Evolutionary conservation across 1,140 invertebrate genomes (phyloP), one percentile per base, ranked within the genome.

Genomic region (Theocolax elegans): DNA sequence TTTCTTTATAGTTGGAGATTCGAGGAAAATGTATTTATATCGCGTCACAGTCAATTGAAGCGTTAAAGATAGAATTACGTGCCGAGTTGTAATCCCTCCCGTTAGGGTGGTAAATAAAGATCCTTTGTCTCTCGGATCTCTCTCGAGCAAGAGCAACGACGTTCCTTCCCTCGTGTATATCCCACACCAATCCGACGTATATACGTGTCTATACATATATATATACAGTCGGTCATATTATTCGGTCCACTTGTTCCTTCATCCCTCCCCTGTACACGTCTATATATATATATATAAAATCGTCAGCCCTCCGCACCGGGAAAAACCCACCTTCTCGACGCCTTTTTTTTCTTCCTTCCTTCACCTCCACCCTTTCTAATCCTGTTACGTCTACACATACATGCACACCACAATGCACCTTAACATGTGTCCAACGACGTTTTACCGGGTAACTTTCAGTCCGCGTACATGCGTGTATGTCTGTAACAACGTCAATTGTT

Each of bases 221-320:
- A n/a, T n/a, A n/a, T n/a, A n/a, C 27, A 63, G 58, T 59, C 54
- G 40, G 40, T 46, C 63, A 56, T 63, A 69, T 69, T 69, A 69
- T 69, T 69, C 67, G 67, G 67, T 69, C 67, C 67, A 69, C 67
- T 69, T 69, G 67, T 69, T n/a, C n/a, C 58, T 38, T 21, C 29
- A 42, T 35, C 67, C 67, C 67, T 53, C 49, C 27, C n/a, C n/a
- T n/a, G n/a, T n/a, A n/a, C n/a, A n/a, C n/a, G n/a, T n/a, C n/a
- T n/a, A n/a, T n/a, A n/a, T n/a, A n/a, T n/a, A n/a, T n/a, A n/a
- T n/a, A n/a, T n/a, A n/a, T n/a, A n/a, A n/a, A n/a, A n/a, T n/a
- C n/a, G n/a, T n/a, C n/a, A n/a, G n/a, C n/a, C n/a, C n/a, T n/a
- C n/a, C n/a, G n/a, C n/a, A n/a, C n/a, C n/a, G n/a, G n/a, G n/a